Conservation (phyloP, 2,113 vertebrate genomes). For the Chiloscyllium plagiosum region DNA sequence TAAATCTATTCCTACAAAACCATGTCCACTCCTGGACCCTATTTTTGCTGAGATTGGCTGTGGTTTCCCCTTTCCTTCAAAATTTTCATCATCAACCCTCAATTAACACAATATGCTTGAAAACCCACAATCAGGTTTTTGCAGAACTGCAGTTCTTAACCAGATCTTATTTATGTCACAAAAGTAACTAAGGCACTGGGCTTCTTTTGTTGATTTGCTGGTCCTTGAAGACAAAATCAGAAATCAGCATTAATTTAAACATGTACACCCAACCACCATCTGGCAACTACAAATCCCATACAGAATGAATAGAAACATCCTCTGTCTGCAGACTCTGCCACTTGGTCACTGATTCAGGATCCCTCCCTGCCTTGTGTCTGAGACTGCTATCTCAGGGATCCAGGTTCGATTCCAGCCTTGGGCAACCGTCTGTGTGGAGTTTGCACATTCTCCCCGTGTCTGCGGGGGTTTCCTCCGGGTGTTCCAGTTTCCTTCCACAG, state of each 20-base stretch:
- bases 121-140: not conserved
- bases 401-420: no score
- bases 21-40: no score
- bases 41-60: not conserved
- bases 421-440: no score
- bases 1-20: not conserved
- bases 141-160: not conserved
- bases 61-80: not conserved
- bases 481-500: no score
- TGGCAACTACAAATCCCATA: not conserved
- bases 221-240: not conserved
- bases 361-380: not conserved
- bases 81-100: not conserved
- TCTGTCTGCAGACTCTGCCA: not conserved
- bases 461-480: no score
- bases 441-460: no score
- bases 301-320: not conserved
- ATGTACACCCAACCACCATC: not conserved
- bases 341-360: not conserved
- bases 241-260: not conserved
- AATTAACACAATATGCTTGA: not conserved
- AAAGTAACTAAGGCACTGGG: not conserved
- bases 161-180: not conserved
- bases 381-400: not conserved
- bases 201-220: not conserved